phyloP scores from a whole-genome alignment of 2,113 vertebrate genomes.

The Stigmatopora argus region DNA sequence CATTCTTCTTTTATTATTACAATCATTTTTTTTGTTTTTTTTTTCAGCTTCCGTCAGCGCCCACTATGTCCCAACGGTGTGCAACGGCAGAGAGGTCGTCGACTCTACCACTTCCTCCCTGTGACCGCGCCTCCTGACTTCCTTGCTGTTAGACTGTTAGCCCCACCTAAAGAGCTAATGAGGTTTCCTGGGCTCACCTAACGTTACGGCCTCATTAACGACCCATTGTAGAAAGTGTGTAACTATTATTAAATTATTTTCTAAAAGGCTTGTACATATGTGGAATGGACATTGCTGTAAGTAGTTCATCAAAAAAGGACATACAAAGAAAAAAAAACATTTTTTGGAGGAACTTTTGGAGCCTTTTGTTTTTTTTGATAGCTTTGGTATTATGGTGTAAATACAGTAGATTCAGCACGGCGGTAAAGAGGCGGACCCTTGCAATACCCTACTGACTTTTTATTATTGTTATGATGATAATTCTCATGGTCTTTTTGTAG shows the following conservation, averaged over 20 bases:
- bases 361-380: conserved; percentile 78
- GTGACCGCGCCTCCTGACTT: conserved; percentile 65
- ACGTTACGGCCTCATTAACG: conserved; percentile 14
- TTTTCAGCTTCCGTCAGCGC: conserved; percentile 85
- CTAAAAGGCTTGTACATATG: conserved; percentile 90
- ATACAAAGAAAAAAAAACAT: conserved; percentile 56
- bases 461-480: conserved; percentile 31
- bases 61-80: conserved; percentile 85
- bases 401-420: conserved; percentile 71
- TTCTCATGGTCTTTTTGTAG: conserved; percentile 82
- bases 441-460: conserved; percentile 84
- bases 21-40: background rate
- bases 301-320: conserved; percentile 75
- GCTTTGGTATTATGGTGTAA: conserved; percentile 78
- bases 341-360: conserved; percentile 87
- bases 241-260: conserved; percentile 92
- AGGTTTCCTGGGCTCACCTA: background rate
- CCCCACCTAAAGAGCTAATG: conserved; percentile 17
- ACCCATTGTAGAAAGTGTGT: conserved; percentile 86
- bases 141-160: conserved; percentile 83
- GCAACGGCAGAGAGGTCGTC: conserved; percentile 95
- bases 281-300: conserved; percentile 77
- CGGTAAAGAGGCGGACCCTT: conserved; percentile 56
- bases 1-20: too few species aligned
- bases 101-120: conserved; percentile 98